Percentiles rank a stretch among this genome's conserved stretches.
Evolutionary conservation across 2,113 vertebrate genomes (phyloP).

Genomic region (Calidris pugnax): DNA sequence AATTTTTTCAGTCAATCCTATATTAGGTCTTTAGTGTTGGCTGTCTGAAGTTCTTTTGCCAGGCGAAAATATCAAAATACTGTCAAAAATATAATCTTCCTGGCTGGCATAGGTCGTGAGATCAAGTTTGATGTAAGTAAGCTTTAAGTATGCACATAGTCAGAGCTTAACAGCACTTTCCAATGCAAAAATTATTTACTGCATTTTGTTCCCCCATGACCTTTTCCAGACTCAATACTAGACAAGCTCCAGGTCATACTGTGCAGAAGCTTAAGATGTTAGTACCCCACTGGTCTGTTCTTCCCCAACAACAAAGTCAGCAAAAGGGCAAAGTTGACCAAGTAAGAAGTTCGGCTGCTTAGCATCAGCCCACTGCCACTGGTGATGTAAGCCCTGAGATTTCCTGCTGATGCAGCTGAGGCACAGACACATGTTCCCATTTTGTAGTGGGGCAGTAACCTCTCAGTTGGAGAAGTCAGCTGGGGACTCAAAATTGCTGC

Average conservation of each 20-base stretch:
- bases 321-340: neutral
- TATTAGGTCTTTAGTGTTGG: neutral
- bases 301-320: neutral
- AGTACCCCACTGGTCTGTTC: neutral
- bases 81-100: neutral
- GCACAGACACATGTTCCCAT: neutral
- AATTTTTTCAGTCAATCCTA: neutral
- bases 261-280: neutral
- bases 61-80: neutral
- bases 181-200: neutral
- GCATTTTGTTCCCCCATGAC: neutral
- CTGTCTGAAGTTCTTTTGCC: neutral
- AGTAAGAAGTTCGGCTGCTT: neutral
- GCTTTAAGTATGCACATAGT: neutral
- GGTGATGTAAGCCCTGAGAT: neutral
- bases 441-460: neutral
- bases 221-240: neutral
- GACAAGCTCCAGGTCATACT: neutral
- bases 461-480: neutral
- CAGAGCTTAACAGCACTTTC: neutral
- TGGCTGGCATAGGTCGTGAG: neutral
- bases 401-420: neutral
- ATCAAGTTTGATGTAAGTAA: neutral
- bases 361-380: neutral
- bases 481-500: neutral